A percentile compares a stretch with the other conserved stretches of the same genome.
Evolutionary conservation across 2,888 invertebrate genomes (phyloP).

Genomic region (Agonopterix alstromeriana): DNA sequence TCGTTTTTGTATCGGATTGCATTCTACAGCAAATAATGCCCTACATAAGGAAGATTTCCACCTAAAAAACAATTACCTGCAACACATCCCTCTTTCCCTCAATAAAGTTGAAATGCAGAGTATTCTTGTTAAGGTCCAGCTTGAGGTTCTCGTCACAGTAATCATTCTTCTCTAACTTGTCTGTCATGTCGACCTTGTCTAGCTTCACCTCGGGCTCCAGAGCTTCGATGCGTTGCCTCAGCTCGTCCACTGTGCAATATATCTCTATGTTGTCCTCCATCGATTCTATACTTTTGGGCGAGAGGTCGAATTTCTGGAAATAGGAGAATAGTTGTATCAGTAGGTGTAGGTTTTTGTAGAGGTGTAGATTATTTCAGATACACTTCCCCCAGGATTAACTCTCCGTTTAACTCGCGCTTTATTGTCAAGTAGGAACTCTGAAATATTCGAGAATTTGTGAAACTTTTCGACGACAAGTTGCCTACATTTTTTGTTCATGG

Average conservation of each 20-base stretch:
- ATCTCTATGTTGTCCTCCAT: constrained; percentile 78
- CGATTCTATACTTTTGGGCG: constrained; percentile 66
- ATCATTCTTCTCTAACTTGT: constrained; percentile 32
- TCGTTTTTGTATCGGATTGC: too few species aligned
- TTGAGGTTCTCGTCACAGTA: constrained; percentile 38
- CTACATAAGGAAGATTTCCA: too few species aligned
- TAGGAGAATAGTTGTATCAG: too few species aligned
- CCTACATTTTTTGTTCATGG: too few species aligned
- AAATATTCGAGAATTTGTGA: too few species aligned
- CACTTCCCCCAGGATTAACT: too few species aligned
- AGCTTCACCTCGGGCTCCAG: constrained; percentile 58
- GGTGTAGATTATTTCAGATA: too few species aligned
- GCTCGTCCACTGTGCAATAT: constrained; percentile 81
- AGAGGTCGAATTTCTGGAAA: constrained; percentile 66
- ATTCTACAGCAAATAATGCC: too few species aligned
- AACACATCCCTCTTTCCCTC: constrained; percentile 66
- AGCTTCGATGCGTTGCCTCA: constrained; percentile 72
- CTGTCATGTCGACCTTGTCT: constrained; percentile 33
- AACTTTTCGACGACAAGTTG: too few species aligned
- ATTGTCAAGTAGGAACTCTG: too few species aligned
- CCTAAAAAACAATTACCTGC: constrained; percentile 46
- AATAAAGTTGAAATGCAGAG: constrained; percentile 66
- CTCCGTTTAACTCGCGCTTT: too few species aligned
- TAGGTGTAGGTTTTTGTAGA: too few species aligned
- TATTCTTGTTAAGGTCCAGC: constrained; percentile 57